Evolutionary conservation across 2,113 vertebrate genomes (phyloP), one percentile per base, ranked within the genome.

Genomic region (Erpornis zantholeuca): DNA sequence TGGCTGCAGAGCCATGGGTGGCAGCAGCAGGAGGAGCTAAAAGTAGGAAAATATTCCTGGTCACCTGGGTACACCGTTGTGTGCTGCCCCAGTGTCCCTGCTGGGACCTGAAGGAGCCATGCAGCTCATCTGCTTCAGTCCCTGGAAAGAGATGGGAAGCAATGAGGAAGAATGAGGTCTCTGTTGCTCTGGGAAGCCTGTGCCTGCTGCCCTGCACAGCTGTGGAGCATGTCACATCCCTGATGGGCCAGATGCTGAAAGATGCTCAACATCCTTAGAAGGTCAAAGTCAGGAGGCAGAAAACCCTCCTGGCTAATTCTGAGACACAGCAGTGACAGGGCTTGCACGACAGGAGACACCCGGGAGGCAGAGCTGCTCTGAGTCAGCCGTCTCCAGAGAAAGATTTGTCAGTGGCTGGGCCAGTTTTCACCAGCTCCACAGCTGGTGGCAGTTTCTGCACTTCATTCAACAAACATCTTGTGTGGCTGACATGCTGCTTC

Each of bases 191-290:
- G 65, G 59, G 60, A 53, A 80, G 68, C 36, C 68, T 50, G 40
- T 40, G 69, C 82, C 72, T 69, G 68, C 82, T 89, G 66, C 47
- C 92, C 87, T 35, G 69, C 92, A 81, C 82, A 92, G 92, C 97
- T 96, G 94, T 38, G 92, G 49, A 86, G 60, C 64, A 4, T 61
- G 82, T 76, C 94, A 81, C 78, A 86, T 81, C 75, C 79, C 66
- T 90, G 28, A 61, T 3, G 60, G 92, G 71, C 86, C 94, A 92
- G 94, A 95, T 94, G 95, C 89, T 91, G 94, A 77, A 92, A 89
- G 80, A 91, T 60, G 73, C 76, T 89, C 56, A 87, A 88, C 93
- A 90, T 82, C 91, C 92, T 95, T 88, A 86, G 93, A 97, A 96
- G 92, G 97, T 96, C 94, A 95, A 92, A 79, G 13, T 65, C 60